phyloP scores from a whole-genome alignment of 2,797 vertebrate species.

The Ambastaia sidthimunki region DNA sequence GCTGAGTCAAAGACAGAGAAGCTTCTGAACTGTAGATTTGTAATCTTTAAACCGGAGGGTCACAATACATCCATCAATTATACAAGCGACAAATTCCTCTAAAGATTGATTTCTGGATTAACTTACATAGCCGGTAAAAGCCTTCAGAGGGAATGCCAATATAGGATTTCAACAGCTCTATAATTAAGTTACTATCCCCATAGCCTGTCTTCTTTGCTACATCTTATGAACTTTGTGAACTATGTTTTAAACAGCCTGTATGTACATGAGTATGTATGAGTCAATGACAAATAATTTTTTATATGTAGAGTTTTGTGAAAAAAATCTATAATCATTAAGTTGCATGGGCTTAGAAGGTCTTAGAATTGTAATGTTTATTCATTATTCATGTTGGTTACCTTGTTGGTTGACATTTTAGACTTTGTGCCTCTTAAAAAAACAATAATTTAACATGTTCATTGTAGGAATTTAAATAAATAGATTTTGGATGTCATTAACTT shows the following conservation, averaged over 20 bases:
- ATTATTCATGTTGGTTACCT: not conserved
- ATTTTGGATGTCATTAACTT: not conserved
- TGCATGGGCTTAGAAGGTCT: too few species aligned
- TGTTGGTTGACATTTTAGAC: too few species aligned
- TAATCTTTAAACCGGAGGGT: slow-evolving; percentile 23
- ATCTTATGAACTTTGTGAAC: slow-evolving; percentile 22
- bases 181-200: not conserved
- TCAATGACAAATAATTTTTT: not conserved
- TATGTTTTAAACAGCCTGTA: not conserved
- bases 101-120: slow-evolving; percentile 33
- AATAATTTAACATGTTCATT: too few species aligned
- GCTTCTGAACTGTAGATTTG: slow-evolving; percentile 4
- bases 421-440: too few species aligned
- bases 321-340: too few species aligned
- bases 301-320: not conserved
- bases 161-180: slow-evolving; percentile 31
- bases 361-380: not conserved
- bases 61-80: slow-evolving; percentile 4
- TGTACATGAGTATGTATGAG: not conserved
- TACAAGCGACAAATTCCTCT: slow-evolving; percentile 18
- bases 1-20: not conserved
- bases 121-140: slow-evolving; percentile 13
- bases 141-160: slow-evolving; percentile 3
- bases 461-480: too few species aligned
- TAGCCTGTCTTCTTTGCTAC: not conserved